phyloP scores from a whole-genome alignment of 2,113 vertebrate genomes.

The Lophotis ruficrista region DNA sequence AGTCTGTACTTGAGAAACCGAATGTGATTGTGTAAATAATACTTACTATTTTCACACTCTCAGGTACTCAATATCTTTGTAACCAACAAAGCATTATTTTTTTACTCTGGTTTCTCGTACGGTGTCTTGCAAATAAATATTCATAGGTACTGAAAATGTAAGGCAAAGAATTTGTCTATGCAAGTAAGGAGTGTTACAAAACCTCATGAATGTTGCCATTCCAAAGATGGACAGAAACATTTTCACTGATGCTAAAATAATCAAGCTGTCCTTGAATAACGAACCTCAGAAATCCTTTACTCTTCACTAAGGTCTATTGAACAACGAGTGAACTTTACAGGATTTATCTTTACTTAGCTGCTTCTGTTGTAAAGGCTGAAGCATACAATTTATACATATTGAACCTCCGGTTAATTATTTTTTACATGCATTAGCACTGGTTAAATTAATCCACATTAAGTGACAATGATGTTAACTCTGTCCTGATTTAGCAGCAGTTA shows the following conservation, averaged over 20 bases:
- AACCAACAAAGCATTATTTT: neutral
- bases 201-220: neutral
- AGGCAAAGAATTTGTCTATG: neutral
- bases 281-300: neutral
- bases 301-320: neutral
- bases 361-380: conserved; percentile 7
- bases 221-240: neutral
- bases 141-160: neutral
- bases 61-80: neutral
- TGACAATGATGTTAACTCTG: neutral
- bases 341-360: conserved; percentile 2
- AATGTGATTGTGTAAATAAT: neutral
- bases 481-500: conserved; percentile 30
- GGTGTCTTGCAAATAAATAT: neutral
- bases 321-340: neutral
- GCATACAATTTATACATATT: neutral
- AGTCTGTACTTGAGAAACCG: neutral
- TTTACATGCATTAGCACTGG: conserved; percentile 20
- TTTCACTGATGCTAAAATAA: neutral
- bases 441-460: conserved; percentile 33
- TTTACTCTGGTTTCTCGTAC: neutral
- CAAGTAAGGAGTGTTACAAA: neutral
- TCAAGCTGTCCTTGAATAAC: neutral
- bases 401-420: conserved; percentile 29
- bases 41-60: neutral